A percentile compares a stretch with the other conserved stretches of the same genome.
Conservation (phyloP, 2,888 invertebrate genomes). For the Glaucopsyche alexis region DNA sequence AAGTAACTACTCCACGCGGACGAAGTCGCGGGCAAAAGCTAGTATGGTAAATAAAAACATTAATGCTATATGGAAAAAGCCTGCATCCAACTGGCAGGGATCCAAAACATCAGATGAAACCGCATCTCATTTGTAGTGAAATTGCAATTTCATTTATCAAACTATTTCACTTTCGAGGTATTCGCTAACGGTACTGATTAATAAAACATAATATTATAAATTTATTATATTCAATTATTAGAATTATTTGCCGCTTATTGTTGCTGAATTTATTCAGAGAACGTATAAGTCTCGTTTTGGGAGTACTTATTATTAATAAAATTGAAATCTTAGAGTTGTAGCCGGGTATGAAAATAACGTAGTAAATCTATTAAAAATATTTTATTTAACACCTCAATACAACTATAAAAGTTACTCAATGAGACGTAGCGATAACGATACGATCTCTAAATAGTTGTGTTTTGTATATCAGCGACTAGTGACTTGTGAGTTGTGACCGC, state of each 20-base stretch:
- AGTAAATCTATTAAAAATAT: not conserved
- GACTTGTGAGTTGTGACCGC: not conserved
- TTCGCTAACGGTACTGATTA: not conserved
- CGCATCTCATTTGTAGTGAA: slow-evolving; percentile 22
- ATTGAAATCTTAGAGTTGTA: not conserved
- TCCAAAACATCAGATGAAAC: slow-evolving; percentile 20
- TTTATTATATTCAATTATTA: not conserved
- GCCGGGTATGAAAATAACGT: not conserved
- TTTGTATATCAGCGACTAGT: not conserved
- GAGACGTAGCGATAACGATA: not conserved
- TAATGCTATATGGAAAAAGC: slow-evolving; percentile 18
- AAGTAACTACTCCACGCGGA: no score
- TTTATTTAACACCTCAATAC: not conserved
- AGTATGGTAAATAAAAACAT: not conserved
- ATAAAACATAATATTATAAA: not conserved
- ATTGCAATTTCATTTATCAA: slow-evolving; percentile 17
- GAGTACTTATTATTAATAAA: no score
- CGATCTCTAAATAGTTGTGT: not conserved
- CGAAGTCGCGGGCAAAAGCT: no score
- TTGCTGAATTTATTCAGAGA: not conserved
- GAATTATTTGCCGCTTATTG: not conserved
- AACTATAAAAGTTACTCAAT: not conserved
- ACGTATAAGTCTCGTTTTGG: not conserved
- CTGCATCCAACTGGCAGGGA: slow-evolving; percentile 12
- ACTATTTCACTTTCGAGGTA: slow-evolving; percentile 11